Evolutionary conservation across 2,113 vertebrate genomes (phyloP).

Genomic region (Onychorhynchus coronatus): DNA sequence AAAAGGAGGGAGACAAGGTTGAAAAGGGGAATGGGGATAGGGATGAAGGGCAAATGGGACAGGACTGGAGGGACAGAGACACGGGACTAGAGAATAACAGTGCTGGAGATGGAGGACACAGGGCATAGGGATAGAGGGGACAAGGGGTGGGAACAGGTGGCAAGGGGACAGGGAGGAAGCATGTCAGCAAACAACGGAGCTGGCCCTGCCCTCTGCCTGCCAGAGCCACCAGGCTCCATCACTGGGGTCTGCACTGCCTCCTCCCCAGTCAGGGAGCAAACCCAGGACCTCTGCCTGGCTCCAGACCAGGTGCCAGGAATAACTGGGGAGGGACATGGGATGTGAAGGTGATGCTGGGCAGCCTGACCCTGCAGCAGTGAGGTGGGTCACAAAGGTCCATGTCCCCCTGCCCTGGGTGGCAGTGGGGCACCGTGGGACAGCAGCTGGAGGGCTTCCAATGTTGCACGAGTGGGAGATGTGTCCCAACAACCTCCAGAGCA

Average conservation of each 20-base stretch:
- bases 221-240: background rate
- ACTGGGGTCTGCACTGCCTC: background rate
- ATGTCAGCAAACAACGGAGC: background rate
- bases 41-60: background rate
- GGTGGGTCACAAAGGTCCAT: background rate
- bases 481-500: background rate
- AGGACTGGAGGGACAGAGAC: background rate
- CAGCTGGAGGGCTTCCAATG: background rate
- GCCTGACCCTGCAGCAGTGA: fast-evolving
- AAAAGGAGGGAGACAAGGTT: fast-evolving
- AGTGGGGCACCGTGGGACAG: background rate
- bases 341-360: background rate
- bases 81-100: background rate
- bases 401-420: background rate
- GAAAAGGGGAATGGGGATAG: background rate
- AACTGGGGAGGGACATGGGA: background rate
- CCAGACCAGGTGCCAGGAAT: background rate
- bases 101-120: background rate
- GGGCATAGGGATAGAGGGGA: too few relatives aligned
- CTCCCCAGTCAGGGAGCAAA: background rate
- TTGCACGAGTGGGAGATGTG: fast-evolving
- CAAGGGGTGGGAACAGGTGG: background rate
- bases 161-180: background rate
- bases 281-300: background rate
- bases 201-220: background rate